phyloP scores from a whole-genome alignment of 2,113 vertebrate species.

The Anoplopoma fimbria region DNA sequence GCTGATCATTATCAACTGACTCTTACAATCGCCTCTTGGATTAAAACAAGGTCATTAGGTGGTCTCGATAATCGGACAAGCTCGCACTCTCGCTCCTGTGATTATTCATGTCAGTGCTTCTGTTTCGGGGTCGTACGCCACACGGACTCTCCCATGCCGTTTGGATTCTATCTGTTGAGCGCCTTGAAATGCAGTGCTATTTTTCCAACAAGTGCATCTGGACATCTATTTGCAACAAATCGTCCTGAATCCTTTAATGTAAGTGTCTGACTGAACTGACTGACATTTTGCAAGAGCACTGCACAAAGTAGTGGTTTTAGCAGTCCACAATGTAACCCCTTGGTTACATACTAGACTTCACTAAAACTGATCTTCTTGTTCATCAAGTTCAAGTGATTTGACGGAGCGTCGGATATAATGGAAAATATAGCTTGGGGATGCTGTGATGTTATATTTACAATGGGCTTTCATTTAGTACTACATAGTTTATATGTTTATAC shows the following conservation, averaged over 20 bases:
- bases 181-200: constrained; percentile 10
- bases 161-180: background rate
- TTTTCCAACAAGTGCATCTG: constrained; percentile 21
- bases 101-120: constrained; percentile 44
- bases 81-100: constrained; percentile 32
- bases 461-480: background rate
- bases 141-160: constrained; percentile 10
- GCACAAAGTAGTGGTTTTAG: background rate
- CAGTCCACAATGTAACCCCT: background rate
- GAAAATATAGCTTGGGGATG: background rate
- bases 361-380: background rate
- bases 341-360: background rate
- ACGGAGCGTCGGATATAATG: background rate
- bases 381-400: constrained; percentile 18
- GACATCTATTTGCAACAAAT: constrained; percentile 42
- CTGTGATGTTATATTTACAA: background rate
- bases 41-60: constrained; percentile 53
- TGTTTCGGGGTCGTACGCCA: background rate
- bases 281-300: constrained; percentile 29
- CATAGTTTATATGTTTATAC: background rate
- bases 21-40: constrained; percentile 42
- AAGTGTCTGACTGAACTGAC: constrained; percentile 30
- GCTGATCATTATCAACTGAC: constrained; percentile 50
- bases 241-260: constrained; percentile 31
- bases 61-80: constrained; percentile 44